Base-by-base conservation (phyloP, 1,140 invertebrate species). In the Pseudachorutes palmiensis region DNA sequence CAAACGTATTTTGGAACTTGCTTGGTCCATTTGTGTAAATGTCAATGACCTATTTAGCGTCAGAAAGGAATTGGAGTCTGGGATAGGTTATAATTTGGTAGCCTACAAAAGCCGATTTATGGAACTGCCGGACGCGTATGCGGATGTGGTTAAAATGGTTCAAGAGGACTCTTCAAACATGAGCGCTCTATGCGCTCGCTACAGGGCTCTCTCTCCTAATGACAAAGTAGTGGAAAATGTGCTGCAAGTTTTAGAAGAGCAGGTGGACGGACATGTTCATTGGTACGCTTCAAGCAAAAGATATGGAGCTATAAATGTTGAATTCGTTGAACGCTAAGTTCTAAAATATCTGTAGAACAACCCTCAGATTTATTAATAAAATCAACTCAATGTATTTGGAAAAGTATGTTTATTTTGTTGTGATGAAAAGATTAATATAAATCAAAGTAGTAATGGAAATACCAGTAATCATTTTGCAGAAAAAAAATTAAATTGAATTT, bases 1-100 rank as follows among this genome's bases (percentile, higher is more conserved):
- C 26, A 5, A 22, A 5, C 51, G 51, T 22, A 26, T 57, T 26
- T 5, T 57, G 12, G 51, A 57, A 5, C 51, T 57, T 57, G 51
- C 51, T 57, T 57, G 51, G 14, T n/a, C 51, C 14, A 57, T 57
- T 22, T 12, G 5, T n/a, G 51, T 26, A 5, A n/a, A 57, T 22
- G 24, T 57, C 51, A 57, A 57, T 57, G 51, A 57, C 51, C 51
- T 57, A 12, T 57, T 57, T 24, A 26, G 51, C 9, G 51, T 57
- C 26, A 5, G 51, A 9, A 57, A 14, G 14, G 51, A 57, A 9
- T 14, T 57, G 51, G 24, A 12, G 5, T 12, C 3, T n/a, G 51
- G 51, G 12, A 22, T n/a, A 24, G 51, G 51, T 12, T 57, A n/a
- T 26, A 57, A 26, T 24, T 9, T 24, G 5, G 51, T 57, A 24